These are phyloP conservation scores for Vanacampus margaritifer DNA, from an alignment of 2,113 vertebrate species.

Conservation along the genomic window DNA sequence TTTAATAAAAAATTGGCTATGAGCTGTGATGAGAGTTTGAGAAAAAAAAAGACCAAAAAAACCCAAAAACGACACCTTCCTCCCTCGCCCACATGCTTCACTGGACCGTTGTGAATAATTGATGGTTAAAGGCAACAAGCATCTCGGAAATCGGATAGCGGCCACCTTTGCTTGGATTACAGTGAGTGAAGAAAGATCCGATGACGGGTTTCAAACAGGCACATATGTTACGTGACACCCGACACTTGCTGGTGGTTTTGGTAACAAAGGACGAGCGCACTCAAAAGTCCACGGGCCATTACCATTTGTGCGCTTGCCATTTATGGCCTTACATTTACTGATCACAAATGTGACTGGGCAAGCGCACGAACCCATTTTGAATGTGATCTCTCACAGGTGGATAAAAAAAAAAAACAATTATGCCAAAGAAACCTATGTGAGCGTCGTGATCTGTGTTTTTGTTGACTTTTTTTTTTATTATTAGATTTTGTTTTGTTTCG, in stretches of 20 bases:
- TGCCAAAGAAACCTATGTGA: not conserved
- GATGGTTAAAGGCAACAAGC: constrained; percentile 33
- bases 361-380: not conserved
- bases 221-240: constrained; percentile 23
- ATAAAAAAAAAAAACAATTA: not conserved
- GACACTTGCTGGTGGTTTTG: constrained; percentile 33
- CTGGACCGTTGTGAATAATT: constrained; percentile 56
- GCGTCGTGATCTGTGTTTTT: not conserved
- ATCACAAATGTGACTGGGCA: not conserved
- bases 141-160: constrained; percentile 36
- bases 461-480: too few relatives aligned
- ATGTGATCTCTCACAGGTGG: not conserved
- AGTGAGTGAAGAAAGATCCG: constrained; percentile 40
- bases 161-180: constrained; percentile 46
- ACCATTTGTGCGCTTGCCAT: not conserved
- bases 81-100: constrained; percentile 30
- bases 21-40: constrained; percentile 5
- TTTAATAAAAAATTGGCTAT: not conserved
- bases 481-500: too few relatives aligned
- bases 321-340: not conserved
- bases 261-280: constrained; percentile 20
- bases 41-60: not conserved
- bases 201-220: constrained; percentile 35
- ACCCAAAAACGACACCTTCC: constrained; percentile 20
- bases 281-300: not conserved